Conservation (phyloP, 2,888 invertebrate genomes). For the Neelides folsomi region DNA sequence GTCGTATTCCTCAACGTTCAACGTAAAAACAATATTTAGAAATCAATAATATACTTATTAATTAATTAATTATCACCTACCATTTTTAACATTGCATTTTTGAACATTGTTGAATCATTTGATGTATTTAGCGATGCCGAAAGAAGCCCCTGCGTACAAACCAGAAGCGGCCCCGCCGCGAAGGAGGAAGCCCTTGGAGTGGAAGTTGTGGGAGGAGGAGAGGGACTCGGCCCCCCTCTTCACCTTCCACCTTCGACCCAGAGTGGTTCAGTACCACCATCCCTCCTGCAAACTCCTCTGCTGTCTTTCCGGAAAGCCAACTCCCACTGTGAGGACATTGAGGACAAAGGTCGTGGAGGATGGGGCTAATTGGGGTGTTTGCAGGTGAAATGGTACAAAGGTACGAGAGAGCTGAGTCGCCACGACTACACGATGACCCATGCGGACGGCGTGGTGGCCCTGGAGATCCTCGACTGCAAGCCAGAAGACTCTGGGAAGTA, state of each 20-base stretch:
- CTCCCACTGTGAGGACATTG: constrained; percentile 58
- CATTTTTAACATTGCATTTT: neutral
- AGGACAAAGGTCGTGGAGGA: constrained; percentile 63
- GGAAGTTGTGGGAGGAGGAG: constrained; percentile 83
- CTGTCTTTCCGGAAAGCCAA: constrained; percentile 87
- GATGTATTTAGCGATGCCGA: constrained; percentile 56
- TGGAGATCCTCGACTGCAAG: constrained; percentile 90
- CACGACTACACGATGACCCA: constrained; percentile 81
- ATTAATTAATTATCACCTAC: too few species aligned
- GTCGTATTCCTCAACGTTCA: constrained; percentile 93
- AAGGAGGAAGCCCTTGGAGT: constrained; percentile 65
- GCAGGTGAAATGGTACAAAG: constrained; percentile 58
- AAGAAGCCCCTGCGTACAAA: constrained; percentile 53
- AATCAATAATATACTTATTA: neutral
- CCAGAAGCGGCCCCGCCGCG: constrained; percentile 58
- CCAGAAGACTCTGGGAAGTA: constrained; percentile 95
- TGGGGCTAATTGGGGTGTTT: constrained; percentile 69
- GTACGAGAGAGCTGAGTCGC: constrained; percentile 76
- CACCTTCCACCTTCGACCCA: constrained; percentile 95
- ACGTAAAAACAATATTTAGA: constrained; percentile 48
- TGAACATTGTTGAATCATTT: constrained; percentile 6
- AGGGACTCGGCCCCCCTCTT: constrained; percentile 88
- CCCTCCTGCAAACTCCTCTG: constrained; percentile 90
- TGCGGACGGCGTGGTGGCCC: constrained; percentile 87
- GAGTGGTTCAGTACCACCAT: constrained; percentile 91